Evolutionary conservation across 2,797 vertebrate species (phyloP).

Genomic region (Argyrosomus regius): DNA sequence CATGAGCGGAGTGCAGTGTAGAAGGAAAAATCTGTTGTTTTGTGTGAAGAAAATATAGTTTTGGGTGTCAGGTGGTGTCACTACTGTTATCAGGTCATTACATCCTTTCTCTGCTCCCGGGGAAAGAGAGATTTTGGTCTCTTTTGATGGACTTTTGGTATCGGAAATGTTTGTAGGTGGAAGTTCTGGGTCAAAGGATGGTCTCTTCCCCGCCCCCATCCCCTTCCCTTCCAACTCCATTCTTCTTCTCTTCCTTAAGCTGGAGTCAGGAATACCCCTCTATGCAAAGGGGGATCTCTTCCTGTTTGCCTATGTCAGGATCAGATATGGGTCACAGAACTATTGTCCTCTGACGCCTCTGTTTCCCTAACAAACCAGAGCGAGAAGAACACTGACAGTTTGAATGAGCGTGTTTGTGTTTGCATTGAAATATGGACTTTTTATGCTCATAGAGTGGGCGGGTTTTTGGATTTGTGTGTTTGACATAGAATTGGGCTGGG

Average conservation of each 20-base stretch:
- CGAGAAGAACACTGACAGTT: slow-evolving; percentile 40
- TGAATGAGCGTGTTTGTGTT: slow-evolving; percentile 59
- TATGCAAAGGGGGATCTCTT: slow-evolving; percentile 65
- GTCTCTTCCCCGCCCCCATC: background rate
- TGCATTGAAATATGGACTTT: slow-evolving; percentile 51
- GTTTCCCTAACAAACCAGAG: slow-evolving; percentile 44
- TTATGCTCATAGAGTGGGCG: slow-evolving; percentile 26
- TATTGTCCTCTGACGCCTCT: slow-evolving; percentile 60
- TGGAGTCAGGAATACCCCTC: slow-evolving; percentile 62
- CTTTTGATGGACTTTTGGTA: slow-evolving; percentile 15
- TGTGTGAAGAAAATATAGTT: background rate
- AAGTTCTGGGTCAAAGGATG: slow-evolving; percentile 37
- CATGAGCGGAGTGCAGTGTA: background rate
- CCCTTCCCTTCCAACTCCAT: slow-evolving; percentile 7
- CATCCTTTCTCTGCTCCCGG: background rate
- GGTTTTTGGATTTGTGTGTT: slow-evolving; percentile 54
- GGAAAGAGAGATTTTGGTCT: background rate
- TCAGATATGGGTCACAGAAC: slow-evolving; percentile 65
- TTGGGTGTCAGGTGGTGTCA: background rate
- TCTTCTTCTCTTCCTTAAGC: slow-evolving; percentile 52
- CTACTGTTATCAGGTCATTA: background rate
- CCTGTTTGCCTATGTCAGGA: slow-evolving; percentile 73
- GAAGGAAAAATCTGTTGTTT: background rate
- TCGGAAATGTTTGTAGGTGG: slow-evolving; percentile 37
- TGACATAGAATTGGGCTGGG: slow-evolving; percentile 34